Conservation (phyloP, 2,888 invertebrate species). For the Caprella mutica region DNA sequence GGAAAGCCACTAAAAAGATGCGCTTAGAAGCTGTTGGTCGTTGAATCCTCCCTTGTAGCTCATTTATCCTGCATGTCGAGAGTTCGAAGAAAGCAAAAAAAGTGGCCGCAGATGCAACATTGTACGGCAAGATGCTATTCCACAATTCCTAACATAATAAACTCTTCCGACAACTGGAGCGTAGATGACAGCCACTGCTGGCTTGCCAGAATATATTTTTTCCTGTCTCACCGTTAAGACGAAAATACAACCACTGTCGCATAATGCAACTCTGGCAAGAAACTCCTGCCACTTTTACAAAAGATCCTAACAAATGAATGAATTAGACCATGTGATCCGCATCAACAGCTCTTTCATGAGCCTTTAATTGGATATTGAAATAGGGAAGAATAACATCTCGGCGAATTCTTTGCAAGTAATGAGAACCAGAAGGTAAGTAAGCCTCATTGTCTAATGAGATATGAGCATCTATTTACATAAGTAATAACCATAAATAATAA, state of each 20-base stretch:
- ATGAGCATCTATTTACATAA: no score
- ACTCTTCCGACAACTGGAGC: constrained; percentile 9
- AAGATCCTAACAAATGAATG: constrained; percentile 6
- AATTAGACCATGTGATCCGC: no score
- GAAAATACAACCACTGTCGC: constrained; percentile 1
- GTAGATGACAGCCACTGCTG: constrained; percentile 9
- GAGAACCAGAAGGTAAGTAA: no score
- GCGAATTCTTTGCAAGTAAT: not conserved
- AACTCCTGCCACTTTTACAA: not conserved
- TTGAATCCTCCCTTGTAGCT: no score
- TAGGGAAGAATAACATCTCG: not conserved
- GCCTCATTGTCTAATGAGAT: no score
- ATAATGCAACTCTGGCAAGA: constrained; percentile 1
- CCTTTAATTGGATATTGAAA: not conserved
- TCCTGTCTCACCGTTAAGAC: constrained; percentile 1
- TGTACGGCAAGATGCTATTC: no score
- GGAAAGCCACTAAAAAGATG: no score
- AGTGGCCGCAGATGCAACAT: no score
- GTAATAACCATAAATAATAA: no score
- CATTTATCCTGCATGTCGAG: no score
- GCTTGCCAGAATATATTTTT: constrained; percentile 11
- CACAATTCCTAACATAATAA: constrained; percentile 11
- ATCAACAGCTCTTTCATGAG: not conserved
- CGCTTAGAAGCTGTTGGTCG: no score
- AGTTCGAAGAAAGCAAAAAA: no score